Base-by-base conservation (phyloP, 1,140 invertebrate genomes). In the Sinella curviseta region DNA sequence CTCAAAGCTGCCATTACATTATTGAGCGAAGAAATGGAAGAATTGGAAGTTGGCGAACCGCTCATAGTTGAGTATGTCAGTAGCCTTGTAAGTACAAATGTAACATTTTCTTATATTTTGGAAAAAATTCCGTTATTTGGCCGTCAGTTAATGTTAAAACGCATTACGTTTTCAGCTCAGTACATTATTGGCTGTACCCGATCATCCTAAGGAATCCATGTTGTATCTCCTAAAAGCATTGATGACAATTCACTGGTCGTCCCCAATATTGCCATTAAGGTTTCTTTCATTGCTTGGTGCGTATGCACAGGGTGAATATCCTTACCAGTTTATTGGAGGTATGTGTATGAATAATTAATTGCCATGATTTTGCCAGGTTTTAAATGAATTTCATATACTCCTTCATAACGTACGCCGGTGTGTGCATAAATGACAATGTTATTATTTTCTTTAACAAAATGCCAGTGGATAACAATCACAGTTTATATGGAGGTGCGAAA, bases 401-500 rank as follows among this genome's bases (percentile, higher is more conserved):
- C 4, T 20, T 30, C 26, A 28, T 28, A 73, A n/a, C 2, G 31
- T 31, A 73, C 1, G 28, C 17, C 20, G 8, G 14, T 76, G 34
- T 48, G 30, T 14, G 30, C n/a, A n/a, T n/a, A n/a, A n/a, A n/a
- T n/a, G n/a, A n/a, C 28, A 24, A n/a, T 35, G 74, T 35, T 1
- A 24, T 76, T 36, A 34, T 77, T 55, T 20, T 24, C 28, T 33
- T 79, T 79, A 85, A 90, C 88, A 82, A 87, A 60, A 8, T 60
- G 4, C 24, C 24, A 95, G 94, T 98, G 75, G 93, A 97, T 85
- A 96, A 96, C 0, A 98, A 98, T 87, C 96, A 98, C 86, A 90
- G 91, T 73, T 87, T 98, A n/a, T 98, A 98, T 86, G 96, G 95
- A 0, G 91, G 91, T 55, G 95, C 97, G 88, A 89, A 91, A 33